Base-by-base conservation (phyloP, 2,797 vertebrate species). In the Allobates femoralis region DNA sequence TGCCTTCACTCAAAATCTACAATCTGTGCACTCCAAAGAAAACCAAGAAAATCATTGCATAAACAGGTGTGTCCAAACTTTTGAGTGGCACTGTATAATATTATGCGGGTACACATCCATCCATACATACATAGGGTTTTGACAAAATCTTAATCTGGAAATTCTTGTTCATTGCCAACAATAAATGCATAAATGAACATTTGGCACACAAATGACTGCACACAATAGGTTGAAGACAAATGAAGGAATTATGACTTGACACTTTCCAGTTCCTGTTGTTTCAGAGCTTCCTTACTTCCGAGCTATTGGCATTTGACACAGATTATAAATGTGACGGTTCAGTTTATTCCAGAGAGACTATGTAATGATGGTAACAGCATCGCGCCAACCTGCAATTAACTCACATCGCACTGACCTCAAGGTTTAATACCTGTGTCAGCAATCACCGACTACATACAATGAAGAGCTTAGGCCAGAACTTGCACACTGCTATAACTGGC, bases 251-350 rank as follows among this genome's bases (percentile, higher is more conserved):
- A 62, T 34, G 8, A n/a, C 41, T 30, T 67, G 79, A 66, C 60
- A 81, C 79, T 81, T 81, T 51, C 28, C 26, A 53, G 41, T 81
- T 81, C 79, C 79, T 26, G 67, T 74, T 83, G 53, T 14, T 73
- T 32, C 58, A 46, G 80, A 37, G 66, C n/a, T 53, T 82, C 51
- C 66, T 73, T 18, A 82, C 32, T 71, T 46, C 41, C 41, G 51
- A 26, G 64, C 69, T 60, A 51, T 67, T 73, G 53, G 28, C 51
- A 55, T 58, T 41, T 37, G 51, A 82, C 80, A 83, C 81, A 41
- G 16, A 41, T 21, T 58, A 5, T 46, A 46, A 37, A 34, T 34
- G 41, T 55, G 19, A 34, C 28, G 32, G 26, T 73, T n/a, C n/a
- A 14, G 14, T 67, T 30, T 11, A 15, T 55, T 56, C 50, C 34